Conservation (phyloP, 2,113 vertebrate genomes). For the Leptobrachium leishanense region DNA sequence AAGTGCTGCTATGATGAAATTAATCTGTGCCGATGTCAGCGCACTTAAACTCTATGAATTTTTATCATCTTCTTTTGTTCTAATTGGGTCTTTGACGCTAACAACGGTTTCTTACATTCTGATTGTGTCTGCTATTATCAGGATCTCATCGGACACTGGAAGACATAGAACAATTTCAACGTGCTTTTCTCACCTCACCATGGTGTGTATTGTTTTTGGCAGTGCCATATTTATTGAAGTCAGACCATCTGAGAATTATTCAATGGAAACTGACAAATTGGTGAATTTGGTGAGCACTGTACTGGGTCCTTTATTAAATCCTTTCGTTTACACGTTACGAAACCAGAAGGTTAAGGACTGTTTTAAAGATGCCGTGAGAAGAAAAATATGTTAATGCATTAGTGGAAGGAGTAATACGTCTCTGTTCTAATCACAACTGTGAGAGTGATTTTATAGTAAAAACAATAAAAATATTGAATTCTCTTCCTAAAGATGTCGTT, state of each 20-base stretch:
- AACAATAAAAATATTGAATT: too few relatives aligned
- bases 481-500: too few relatives aligned
- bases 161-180: slow-evolving; percentile 57
- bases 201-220: slow-evolving; percentile 58
- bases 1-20: slow-evolving; percentile 47
- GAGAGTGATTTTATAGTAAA: too few relatives aligned
- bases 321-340: slow-evolving; percentile 66
- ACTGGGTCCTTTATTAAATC: slow-evolving; percentile 60
- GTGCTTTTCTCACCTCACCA: slow-evolving; percentile 57
- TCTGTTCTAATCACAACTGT: too few relatives aligned
- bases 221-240: slow-evolving; percentile 62
- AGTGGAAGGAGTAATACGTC: too few relatives aligned
- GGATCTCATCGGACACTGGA: slow-evolving; percentile 49
- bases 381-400: too few relatives aligned
- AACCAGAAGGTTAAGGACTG: slow-evolving; percentile 62
- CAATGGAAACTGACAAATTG: slow-evolving; percentile 51
- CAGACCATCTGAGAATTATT: slow-evolving; percentile 43
- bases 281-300: slow-evolving; percentile 58
- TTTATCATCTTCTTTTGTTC: slow-evolving; percentile 18
- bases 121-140: slow-evolving; percentile 54
- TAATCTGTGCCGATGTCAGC: slow-evolving; percentile 50
- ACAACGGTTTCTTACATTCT: slow-evolving; percentile 52
- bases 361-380: slow-evolving; percentile 34
- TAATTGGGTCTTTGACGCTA: slow-evolving; percentile 53
- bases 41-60: slow-evolving; percentile 35